Percentiles rank a stretch among this genome's conserved stretches.
Evolutionary conservation across 2,797 vertebrate species (phyloP).

Genomic region (Onychomys arenicola): DNA sequence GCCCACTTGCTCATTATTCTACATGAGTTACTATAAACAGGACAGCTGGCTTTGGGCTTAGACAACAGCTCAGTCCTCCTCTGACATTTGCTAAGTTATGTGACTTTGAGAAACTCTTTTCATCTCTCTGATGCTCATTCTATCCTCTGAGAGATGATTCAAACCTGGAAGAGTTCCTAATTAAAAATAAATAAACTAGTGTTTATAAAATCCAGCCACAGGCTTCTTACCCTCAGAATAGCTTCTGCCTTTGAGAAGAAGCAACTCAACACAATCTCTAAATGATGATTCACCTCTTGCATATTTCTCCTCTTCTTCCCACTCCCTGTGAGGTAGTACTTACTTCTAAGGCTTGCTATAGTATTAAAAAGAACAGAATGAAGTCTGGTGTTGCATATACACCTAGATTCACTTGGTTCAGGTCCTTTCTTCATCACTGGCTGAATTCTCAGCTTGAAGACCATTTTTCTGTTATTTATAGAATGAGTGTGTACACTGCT

Average conservation of each 20-base stretch:
- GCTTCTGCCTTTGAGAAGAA: not conserved
- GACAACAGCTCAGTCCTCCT: not conserved
- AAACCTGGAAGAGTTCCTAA: not conserved
- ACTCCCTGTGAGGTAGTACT: not conserved
- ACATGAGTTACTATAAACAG: not conserved
- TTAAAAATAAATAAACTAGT: conserved; percentile 35
- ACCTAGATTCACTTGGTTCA: not conserved
- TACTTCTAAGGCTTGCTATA: not conserved
- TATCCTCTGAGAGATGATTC: not conserved
- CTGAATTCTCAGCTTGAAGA: conserved; percentile 3
- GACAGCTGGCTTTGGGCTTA: not conserved
- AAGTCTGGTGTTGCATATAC: not conserved
- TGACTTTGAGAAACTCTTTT: not conserved
- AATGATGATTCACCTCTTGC: not conserved
- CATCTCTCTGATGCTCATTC: conserved; percentile 14
- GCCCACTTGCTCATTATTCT: not conserved
- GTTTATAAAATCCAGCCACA: not conserved
- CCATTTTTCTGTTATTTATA: not conserved
- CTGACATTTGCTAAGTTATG: not conserved
- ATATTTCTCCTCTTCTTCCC: not conserved
- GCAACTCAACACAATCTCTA: not conserved
- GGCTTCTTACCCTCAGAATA: not conserved
- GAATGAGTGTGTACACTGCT: not conserved
- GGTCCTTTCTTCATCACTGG: not conserved
- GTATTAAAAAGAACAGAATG: not conserved